A percentile compares a stretch with the other conserved stretches of the same genome.
Conservation (phyloP, 2,113 vertebrate genomes). For the Xenopus tropicalis region UCB_Xtro_10.0 CM004446.2:30100501-30101000, state of each 20-base stretch:
- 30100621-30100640: slow-evolving; percentile 79
- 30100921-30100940: slow-evolving; percentile 3
- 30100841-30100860: slow-evolving; percentile 88
- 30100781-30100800: slow-evolving; percentile 85
- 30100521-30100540: no score
- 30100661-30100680: slow-evolving; percentile 76
- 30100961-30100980: no score
- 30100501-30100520: no score
- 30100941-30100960: not conserved
- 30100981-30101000: not conserved
- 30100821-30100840: slow-evolving; percentile 87
- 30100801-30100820: slow-evolving; percentile 83
- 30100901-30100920: slow-evolving; percentile 73
- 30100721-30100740: no score
- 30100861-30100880: slow-evolving; percentile 78
- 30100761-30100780: slow-evolving; percentile 67
- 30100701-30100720: no score
- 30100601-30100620: slow-evolving; percentile 81
- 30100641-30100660: slow-evolving; percentile 66
- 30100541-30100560: not conserved
- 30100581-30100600: slow-evolving; percentile 85
- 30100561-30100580: slow-evolving; percentile 80
- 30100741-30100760: not conserved
- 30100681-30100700: no score
- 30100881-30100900: slow-evolving; percentile 76